Base-by-base conservation (phyloP, 2,113 vertebrate genomes). In the Calyptomena viridis region DNA sequence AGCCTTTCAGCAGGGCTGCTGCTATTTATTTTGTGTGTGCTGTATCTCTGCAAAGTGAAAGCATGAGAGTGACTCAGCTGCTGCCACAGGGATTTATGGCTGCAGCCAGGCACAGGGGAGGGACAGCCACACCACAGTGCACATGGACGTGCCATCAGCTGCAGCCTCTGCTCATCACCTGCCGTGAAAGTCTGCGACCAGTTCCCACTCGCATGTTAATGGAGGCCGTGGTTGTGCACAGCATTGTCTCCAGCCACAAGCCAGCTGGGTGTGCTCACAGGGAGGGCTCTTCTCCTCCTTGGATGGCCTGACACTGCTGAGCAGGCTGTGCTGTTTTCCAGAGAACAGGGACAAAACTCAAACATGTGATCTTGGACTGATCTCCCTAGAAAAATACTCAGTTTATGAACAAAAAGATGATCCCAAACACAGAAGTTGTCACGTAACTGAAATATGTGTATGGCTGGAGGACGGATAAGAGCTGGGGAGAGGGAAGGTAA, bases 291-390 rank as follows among this genome's bases (percentile, higher is more conserved):
- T 89, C 37, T 85, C 39, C 47, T 85, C 47, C 52, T 59, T 28
- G 40, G 25, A 20, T 19, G 42, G 11, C 15, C 31, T 42, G 33
- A 37, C n/a, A 5, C 49, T 85, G 47, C 19, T 0, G 4, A 66
- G 42, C 17, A 62, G 71, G 49, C 24, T 59, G 30, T 0, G 0
- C 16, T 87, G 7, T 46, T 58, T 87, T 72, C 21, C 20, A 33
- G 64, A 76, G 67, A 90, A 60, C 1, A 74, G 39, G 56, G 12
- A 73, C 6, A n/a, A 80, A 63, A 94, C 71, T 49, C 12, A 86
- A 74, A 63, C 1, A 1, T 0, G 0, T 79, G 59, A 50, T 76
- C 19, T 49, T 39, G 60, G 55, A 37, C 16, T 3, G 5, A 25
- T 80, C 25, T 72, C 56, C 35, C 27, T 24, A 37, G 47, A 58